Evolutionary conservation across 2,797 vertebrate species (phyloP).

Genomic region (Halcyon smyrnensis): DNA sequence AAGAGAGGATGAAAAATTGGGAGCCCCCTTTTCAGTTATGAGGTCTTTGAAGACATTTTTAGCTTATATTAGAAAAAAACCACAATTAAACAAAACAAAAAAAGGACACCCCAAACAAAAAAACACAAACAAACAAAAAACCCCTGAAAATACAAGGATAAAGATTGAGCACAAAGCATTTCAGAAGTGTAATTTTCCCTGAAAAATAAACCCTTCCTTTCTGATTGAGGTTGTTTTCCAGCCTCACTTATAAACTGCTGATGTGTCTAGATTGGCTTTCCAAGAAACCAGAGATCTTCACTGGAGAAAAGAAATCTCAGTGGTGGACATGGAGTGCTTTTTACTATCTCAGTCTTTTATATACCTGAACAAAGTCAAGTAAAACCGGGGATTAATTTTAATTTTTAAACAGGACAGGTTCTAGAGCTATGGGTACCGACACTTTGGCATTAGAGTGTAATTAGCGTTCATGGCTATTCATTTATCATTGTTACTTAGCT

Average conservation of each 20-base stretch:
- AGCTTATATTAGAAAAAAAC: not conserved
- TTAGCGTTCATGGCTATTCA: not conserved
- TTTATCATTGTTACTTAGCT: not conserved
- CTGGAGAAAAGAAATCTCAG: not conserved
- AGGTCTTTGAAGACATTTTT: not conserved
- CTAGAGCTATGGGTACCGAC: not conserved
- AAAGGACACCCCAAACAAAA: not conserved
- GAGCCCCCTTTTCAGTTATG: not conserved
- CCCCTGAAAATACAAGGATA: not conserved
- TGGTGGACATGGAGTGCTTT: not conserved
- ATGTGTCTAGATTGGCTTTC: not conserved
- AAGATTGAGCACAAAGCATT: not conserved
- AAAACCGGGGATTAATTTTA: not conserved
- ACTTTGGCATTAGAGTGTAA: not conserved
- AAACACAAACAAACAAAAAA: not conserved
- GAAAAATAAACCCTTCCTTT: not conserved
- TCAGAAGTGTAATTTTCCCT: not conserved
- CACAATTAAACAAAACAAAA: not conserved
- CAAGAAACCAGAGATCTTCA: not conserved
- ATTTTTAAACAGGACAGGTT: not conserved
- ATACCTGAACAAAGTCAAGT: not conserved
- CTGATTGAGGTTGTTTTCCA: not conserved
- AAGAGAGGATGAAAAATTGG: not conserved
- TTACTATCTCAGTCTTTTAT: not conserved
- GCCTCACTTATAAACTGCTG: not conserved